Base-by-base conservation (phyloP, 2,888 invertebrate species). In the Smittia sp. region DNA sequence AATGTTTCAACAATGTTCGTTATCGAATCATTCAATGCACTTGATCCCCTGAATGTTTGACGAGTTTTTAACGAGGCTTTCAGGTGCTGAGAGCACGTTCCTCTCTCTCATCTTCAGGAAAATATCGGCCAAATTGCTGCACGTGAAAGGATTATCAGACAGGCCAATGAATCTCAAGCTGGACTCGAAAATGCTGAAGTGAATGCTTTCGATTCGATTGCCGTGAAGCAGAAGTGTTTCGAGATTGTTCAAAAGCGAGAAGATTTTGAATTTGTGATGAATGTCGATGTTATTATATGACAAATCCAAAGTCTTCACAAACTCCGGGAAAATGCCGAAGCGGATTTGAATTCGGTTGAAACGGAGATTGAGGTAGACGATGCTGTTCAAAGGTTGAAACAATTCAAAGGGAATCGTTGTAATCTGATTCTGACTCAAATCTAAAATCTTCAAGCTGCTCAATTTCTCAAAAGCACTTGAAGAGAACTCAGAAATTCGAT, bases 241-340 rank as follows among this genome's bases (percentile, higher is more conserved):
- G 1, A 69, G 27, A 15, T 69, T 69, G 11, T 54, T n/a, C 11
- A 69, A n/a, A 3, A 69, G 18, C 3, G 69, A 25, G 27, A 69
- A 69, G 11, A 69, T 69, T 52, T 69, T 69, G 18, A 69, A 69
- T 27, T 69, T 69, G 4, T 69, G 69, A n/a, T 69, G 69, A 69
- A 69, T 27, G 15, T 69, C 69, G n/a, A 69, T n/a, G 41, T 69
- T 69, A n/a, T 69, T 69, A 18, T 54, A 69, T 0, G 52, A 52
- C 13, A 69, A 52, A 54, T 69, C 54, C 1, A 69, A 20, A 1
- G 32, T 25, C 13, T 32, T 20, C 6, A 69, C 18, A 15, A 22
- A 27, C 1, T 52, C 52, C 0, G 69, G 69, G 41, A 69, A 69
- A 32, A 69, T 69, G 7, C 69, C 69, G 27, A 52, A 69, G 25